Percentiles rank a stretch among this genome's conserved stretches.
phyloP scores from a whole-genome alignment of 1,140 invertebrate genomes.

The Leptestheria dahalacensis region DNA sequence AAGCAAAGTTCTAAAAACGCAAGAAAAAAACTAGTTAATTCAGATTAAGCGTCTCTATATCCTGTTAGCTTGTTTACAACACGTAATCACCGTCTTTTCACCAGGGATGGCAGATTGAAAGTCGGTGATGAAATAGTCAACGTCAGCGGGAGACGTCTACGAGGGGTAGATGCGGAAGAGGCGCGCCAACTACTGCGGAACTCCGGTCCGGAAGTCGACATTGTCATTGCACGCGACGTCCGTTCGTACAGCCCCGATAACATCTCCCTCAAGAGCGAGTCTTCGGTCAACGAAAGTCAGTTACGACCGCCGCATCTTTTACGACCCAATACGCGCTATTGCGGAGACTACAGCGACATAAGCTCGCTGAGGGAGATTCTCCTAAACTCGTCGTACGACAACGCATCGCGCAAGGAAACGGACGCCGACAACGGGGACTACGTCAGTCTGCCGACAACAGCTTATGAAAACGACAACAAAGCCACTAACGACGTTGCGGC shows the following conservation, averaged over 20 bases:
- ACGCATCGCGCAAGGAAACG: background rate
- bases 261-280: background rate
- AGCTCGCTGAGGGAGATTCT: slow-evolving; percentile 3
- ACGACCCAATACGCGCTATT: slow-evolving; percentile 13
- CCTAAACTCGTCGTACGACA: background rate
- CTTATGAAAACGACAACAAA: background rate
- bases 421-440: slow-evolving; percentile 1
- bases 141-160: slow-evolving; percentile 44
- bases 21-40: no score
- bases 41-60: no score
- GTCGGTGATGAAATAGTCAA: slow-evolving; percentile 50
- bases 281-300: background rate
- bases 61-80: no score
- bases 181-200: slow-evolving; percentile 39
- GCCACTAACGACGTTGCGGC: background rate
- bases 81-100: background rate
- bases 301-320: slow-evolving; percentile 9
- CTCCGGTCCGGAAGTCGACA: slow-evolving; percentile 35
- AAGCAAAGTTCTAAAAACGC: no score
- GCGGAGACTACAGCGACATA: slow-evolving; percentile 16
- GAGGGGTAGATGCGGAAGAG: slow-evolving; percentile 42
- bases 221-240: slow-evolving; percentile 33
- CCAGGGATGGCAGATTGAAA: slow-evolving; percentile 38
- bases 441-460: slow-evolving; percentile 10
- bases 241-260: background rate